Percentiles rank a stretch among this genome's conserved stretches.
phyloP scores from a whole-genome alignment of 2,797 vertebrate genomes.

The Enteromius fasciolatus region DNA sequence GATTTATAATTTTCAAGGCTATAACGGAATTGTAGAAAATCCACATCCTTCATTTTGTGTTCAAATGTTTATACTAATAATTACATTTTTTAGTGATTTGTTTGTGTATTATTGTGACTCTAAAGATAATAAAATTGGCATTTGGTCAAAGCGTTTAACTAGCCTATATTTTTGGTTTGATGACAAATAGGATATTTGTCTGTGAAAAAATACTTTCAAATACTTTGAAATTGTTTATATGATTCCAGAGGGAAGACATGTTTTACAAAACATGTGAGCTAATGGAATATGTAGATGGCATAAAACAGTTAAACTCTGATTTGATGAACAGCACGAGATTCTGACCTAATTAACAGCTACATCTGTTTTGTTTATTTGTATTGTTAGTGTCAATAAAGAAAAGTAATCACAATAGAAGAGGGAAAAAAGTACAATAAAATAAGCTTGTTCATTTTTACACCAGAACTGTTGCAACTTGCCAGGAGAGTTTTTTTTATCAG shows the following conservation, averaged over 20 bases:
- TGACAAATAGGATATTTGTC: background rate
- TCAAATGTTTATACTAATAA: too few relatives aligned
- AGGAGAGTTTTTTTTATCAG: background rate
- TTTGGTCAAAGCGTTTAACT: background rate
- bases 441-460: background rate
- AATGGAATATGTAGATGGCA: background rate
- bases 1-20: background rate
- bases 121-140: background rate
- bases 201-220: too few relatives aligned
- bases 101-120: background rate
- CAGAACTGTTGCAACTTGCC: background rate
- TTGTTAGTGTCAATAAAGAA: background rate
- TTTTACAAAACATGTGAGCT: background rate
- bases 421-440: background rate
- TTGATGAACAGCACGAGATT: background rate
- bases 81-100: too few relatives aligned
- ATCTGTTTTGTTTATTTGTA: background rate
- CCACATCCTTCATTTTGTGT: background rate
- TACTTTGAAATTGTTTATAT: background rate
- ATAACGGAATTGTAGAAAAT: background rate
- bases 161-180: too few relatives aligned
- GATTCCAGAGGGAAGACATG: background rate
- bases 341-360: background rate
- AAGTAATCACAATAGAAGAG: background rate
- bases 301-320: background rate